A percentile compares a stretch with the other conserved stretches of the same genome.
These are phyloP conservation scores for Fukomys damarensis DNA, from an alignment of 2,113 vertebrate species.

Conservation along the genomic window DNA sequence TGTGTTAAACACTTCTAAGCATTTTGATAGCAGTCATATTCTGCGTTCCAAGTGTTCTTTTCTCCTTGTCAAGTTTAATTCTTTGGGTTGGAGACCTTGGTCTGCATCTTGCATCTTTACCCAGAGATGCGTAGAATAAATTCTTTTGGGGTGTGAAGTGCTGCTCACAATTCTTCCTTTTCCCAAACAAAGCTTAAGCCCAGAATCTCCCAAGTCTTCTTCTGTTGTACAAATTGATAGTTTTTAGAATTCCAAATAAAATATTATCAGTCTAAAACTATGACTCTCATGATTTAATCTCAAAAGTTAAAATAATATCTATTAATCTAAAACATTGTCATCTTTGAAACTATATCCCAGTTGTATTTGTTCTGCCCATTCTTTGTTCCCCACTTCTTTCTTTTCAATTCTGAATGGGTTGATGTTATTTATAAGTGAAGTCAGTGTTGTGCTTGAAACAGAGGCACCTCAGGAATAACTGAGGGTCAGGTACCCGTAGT, in stretches of 20 bases:
- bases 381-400: background rate
- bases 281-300: background rate
- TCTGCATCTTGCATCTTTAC: background rate
- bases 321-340: background rate
- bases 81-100: background rate
- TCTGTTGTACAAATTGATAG: background rate
- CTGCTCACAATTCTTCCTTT: background rate
- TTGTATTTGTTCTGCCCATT: background rate
- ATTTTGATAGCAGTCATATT: background rate
- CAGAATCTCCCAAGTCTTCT: background rate
- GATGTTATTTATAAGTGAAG: background rate
- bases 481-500: background rate
- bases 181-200: background rate
- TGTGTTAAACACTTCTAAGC: background rate
- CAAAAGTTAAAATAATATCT: conserved; percentile 27
- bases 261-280: background rate
- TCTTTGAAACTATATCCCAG: background rate
- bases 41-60: background rate
- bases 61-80: background rate
- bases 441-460: background rate
- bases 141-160: background rate
- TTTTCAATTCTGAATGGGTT: background rate
- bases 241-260: conserved; percentile 18
- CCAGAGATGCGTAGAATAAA: background rate
- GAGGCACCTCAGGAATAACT: background rate